Conservation (phyloP, 2,113 vertebrate species). For the Aplodontia rufa region DNA sequence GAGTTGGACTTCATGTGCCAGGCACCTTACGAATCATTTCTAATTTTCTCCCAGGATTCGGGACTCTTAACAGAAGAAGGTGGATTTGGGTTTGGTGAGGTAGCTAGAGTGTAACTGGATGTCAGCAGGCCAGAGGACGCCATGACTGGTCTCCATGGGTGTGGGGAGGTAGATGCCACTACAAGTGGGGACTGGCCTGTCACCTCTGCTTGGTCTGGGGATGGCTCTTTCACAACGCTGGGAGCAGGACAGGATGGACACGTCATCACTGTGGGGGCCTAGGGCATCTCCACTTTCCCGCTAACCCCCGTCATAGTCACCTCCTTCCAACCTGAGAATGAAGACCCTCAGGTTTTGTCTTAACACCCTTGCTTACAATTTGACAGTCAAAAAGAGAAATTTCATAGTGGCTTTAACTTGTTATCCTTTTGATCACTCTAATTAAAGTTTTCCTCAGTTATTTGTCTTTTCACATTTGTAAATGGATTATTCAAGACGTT, state of each 20-base stretch:
- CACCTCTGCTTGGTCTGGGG: conserved; percentile 61
- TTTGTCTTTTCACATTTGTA: conserved; percentile 28
- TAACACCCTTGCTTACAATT: neutral
- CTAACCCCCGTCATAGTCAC: neutral
- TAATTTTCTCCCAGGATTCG: conserved; percentile 12
- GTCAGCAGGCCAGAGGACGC: neutral
- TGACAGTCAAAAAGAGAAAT: neutral
- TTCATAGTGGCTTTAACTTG: neutral
- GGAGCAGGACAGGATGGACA: conserved; percentile 49
- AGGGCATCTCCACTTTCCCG: neutral
- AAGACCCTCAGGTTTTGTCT: neutral
- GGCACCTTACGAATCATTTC: neutral
- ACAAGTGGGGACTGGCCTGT: neutral
- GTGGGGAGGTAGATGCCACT: neutral
- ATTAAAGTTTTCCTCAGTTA: too few relatives aligned
- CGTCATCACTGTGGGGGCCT: conserved; percentile 51
- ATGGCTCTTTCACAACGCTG: conserved; percentile 64
- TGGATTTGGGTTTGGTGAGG: conserved; percentile 58
- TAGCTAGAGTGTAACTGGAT: neutral
- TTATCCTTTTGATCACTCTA: neutral
- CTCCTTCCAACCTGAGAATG: neutral
- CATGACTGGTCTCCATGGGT: neutral
- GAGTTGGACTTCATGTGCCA: neutral
- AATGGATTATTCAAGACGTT: neutral
- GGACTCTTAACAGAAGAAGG: conserved; percentile 52